Conservation (phyloP, 2,113 vertebrate genomes). For the Zootoca vivipara region DNA sequence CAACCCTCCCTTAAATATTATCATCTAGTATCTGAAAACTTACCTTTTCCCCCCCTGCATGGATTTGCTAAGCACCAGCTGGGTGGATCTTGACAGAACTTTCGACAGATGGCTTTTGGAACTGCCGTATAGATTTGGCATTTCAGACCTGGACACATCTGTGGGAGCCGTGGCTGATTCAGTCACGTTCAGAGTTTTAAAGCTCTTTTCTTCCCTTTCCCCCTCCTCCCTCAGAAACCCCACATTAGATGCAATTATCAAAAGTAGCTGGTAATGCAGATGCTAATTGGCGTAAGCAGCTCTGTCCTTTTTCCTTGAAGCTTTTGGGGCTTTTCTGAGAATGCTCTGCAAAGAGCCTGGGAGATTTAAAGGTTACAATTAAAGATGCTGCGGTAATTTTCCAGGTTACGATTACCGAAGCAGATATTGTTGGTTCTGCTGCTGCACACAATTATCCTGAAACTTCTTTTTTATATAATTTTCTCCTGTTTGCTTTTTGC, state of each 20-base stretch:
- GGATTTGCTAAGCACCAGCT: slow-evolving; percentile 12
- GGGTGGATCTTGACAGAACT: slow-evolving; percentile 23
- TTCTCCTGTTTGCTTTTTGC: not conserved
- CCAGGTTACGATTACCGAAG: not conserved
- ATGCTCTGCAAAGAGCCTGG: slow-evolving; percentile 16
- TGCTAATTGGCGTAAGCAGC: slow-evolving; percentile 23
- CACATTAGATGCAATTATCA: slow-evolving; percentile 2
- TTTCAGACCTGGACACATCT: slow-evolving; percentile 27
- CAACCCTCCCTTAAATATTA: not conserved
- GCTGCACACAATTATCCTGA: not conserved
- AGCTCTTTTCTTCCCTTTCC: not conserved
- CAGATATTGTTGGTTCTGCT: not conserved
- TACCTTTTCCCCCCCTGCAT: not conserved
- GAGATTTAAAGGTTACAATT: slow-evolving; percentile 51
- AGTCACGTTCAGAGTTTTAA: slow-evolving; percentile 37
- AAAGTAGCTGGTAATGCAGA: not conserved
- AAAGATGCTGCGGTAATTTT: not conserved
- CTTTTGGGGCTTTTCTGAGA: slow-evolving; percentile 24
- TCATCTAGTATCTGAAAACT: not conserved
- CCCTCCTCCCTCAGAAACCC: not conserved
- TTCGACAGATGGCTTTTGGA: slow-evolving; percentile 7
- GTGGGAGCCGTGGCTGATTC: not conserved
- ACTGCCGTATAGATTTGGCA: slow-evolving; percentile 28
- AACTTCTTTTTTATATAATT: not conserved
- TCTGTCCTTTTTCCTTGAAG: slow-evolving; percentile 25